These are phyloP conservation scores for Rhinichthys osculus DNA, from an alignment of 2,797 vertebrate genomes.

Conservation along the genomic window DNA sequence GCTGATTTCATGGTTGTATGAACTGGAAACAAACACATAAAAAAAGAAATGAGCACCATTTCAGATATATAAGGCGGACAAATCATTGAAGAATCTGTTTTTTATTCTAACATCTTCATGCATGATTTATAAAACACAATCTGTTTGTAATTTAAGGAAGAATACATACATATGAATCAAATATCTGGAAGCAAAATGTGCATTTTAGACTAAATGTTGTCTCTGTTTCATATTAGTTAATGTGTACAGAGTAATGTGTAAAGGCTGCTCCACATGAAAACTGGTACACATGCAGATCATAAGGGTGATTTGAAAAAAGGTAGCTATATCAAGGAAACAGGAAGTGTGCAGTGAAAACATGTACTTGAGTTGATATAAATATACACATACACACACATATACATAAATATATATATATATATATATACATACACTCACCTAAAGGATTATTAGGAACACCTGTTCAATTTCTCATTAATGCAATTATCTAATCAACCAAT, in stretches of 20 bases:
- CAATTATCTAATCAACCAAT: no score
- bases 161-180: neutral
- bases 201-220: neutral
- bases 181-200: neutral
- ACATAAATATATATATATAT: no score
- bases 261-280: neutral
- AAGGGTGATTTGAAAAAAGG: neutral
- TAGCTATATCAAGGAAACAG: conserved; percentile 1
- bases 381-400: no score
- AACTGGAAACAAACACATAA: conserved; percentile 76
- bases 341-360: neutral
- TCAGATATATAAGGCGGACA: neutral
- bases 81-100: neutral
- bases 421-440: no score
- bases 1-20: conserved; percentile 90
- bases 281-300: neutral
- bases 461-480: no score
- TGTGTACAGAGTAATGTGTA: neutral
- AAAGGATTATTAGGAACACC: no score
- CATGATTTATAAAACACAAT: neutral
- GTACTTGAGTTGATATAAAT: neutral
- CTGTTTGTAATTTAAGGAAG: neutral
- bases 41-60: neutral
- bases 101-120: neutral
- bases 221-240: neutral